phyloP scores from a whole-genome alignment of 2,888 invertebrate species.

The Drosophila atripex region DNA sequence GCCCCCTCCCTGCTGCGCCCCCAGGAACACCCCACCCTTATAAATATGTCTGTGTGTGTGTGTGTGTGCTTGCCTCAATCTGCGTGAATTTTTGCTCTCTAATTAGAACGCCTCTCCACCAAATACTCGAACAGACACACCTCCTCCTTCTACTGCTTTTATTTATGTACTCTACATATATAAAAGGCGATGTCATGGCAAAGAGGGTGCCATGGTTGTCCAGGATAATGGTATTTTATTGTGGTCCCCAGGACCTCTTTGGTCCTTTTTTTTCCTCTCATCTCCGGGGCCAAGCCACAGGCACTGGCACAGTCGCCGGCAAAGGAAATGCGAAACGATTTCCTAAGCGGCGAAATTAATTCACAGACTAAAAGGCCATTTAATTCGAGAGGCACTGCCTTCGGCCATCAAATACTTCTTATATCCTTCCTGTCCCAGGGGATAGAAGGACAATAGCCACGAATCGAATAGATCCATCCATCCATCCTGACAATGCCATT shows the following conservation, averaged over 20 bases:
- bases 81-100: slow-evolving; percentile 75
- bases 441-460: neutral
- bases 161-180: slow-evolving; percentile 3
- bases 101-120: slow-evolving; percentile 78
- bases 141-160: neutral
- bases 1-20: neutral
- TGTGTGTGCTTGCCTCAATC: slow-evolving; percentile 55
- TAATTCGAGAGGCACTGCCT: neutral
- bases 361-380: slow-evolving; percentile 7
- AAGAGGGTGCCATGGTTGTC: slow-evolving; percentile 32
- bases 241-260: slow-evolving; percentile 5
- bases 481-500: neutral
- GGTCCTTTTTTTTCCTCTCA: slow-evolving; percentile 2
- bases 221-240: slow-evolving; percentile 31
- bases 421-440: neutral
- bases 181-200: slow-evolving; percentile 28
- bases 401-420: neutral
- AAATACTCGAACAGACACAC: slow-evolving; percentile 31
- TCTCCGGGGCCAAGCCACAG: neutral
- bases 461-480: neutral
- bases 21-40: neutral
- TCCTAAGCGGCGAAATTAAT: slow-evolving; percentile 8
- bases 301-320: neutral
- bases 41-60: slow-evolving; percentile 40
- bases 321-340: neutral